Conservation (phyloP, 2,797 vertebrate species). For the Bothrops alternatus region DNA sequence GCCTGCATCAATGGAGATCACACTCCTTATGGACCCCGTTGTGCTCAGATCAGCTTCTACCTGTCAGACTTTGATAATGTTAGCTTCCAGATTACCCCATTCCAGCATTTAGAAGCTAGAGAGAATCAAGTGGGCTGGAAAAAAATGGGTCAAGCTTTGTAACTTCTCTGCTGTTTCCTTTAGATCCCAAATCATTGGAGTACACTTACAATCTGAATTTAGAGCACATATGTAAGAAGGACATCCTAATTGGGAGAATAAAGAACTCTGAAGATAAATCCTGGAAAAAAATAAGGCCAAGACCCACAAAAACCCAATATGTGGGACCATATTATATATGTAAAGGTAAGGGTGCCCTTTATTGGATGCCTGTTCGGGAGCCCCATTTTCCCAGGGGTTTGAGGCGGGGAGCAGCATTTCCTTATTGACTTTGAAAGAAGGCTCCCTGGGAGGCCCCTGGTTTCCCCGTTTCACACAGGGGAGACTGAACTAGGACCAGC, state of each 20-base stretch:
- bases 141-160: constrained; percentile 29
- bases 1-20: neutral
- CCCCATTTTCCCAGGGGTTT: neutral
- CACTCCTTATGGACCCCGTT: neutral
- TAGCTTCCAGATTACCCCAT: neutral
- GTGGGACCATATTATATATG: constrained; percentile 98
- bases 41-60: neutral
- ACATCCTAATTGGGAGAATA: constrained; percentile 88
- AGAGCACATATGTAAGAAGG: constrained; percentile 98
- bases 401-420: neutral
- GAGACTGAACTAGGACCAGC: neutral
- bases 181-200: constrained; percentile 87
- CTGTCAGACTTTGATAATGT: neutral
- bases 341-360: constrained; percentile 80
- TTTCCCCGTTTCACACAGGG: neutral
- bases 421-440: neutral
- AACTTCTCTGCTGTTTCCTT: constrained; percentile 41
- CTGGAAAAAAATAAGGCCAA: constrained; percentile 94
- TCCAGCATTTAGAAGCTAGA: neutral
- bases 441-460: neutral
- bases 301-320: constrained; percentile 95
- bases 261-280: constrained; percentile 82
- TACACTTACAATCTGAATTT: constrained; percentile 79
- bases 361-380: neutral
- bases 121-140: neutral